A percentile compares a stretch with the other conserved stretches of the same genome.
Evolutionary conservation across 2,888 invertebrate genomes (phyloP).

Genomic region (Cerceris ruficornis): DNA sequence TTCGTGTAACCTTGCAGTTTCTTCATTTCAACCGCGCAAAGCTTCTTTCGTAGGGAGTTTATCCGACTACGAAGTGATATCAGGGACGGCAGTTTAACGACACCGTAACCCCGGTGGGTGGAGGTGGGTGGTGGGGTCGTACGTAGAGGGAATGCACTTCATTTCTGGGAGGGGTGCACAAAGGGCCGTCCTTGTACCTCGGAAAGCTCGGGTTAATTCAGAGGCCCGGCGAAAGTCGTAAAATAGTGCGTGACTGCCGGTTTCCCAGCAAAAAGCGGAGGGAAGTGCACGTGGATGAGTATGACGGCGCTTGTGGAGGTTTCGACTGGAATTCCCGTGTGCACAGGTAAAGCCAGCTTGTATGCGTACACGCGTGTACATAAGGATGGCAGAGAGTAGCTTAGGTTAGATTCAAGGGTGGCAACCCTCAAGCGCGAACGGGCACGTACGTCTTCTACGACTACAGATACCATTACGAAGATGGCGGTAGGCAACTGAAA

Average conservation of each 20-base stretch:
- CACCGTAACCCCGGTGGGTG: slow-evolving; percentile 42
- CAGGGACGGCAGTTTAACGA: slow-evolving; percentile 54
- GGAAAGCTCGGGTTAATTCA: slow-evolving; percentile 64
- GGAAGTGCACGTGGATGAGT: slow-evolving; percentile 32
- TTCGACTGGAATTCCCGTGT: neutral
- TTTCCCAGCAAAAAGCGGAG: slow-evolving; percentile 33
- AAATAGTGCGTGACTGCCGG: slow-evolving; percentile 66
- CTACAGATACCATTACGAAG: slow-evolving; percentile 64
- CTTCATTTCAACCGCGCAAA: slow-evolving; percentile 20
- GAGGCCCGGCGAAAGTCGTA: slow-evolving; percentile 61
- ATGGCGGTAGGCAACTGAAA: slow-evolving; percentile 63
- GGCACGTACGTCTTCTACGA: slow-evolving; percentile 66
- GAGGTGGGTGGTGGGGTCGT: neutral
- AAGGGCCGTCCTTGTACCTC: slow-evolving; percentile 43
- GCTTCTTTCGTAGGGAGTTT: slow-evolving; percentile 11
- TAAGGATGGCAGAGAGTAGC: slow-evolving; percentile 18
- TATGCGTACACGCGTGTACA: slow-evolving; percentile 28
- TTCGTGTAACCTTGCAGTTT: slow-evolving; percentile 14
- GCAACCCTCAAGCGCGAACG: slow-evolving; percentile 25
- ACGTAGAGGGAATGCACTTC: slow-evolving; percentile 53
- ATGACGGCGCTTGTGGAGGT: slow-evolving; percentile 21
- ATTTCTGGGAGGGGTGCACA: slow-evolving; percentile 53
- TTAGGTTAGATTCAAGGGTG: slow-evolving; percentile 22
- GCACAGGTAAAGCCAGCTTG: neutral
- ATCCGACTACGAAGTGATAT: slow-evolving; percentile 34